These are phyloP conservation scores for Echinops telfairi DNA, from an alignment of 2,113 vertebrate genomes.

Conservation along the genomic window DNA sequence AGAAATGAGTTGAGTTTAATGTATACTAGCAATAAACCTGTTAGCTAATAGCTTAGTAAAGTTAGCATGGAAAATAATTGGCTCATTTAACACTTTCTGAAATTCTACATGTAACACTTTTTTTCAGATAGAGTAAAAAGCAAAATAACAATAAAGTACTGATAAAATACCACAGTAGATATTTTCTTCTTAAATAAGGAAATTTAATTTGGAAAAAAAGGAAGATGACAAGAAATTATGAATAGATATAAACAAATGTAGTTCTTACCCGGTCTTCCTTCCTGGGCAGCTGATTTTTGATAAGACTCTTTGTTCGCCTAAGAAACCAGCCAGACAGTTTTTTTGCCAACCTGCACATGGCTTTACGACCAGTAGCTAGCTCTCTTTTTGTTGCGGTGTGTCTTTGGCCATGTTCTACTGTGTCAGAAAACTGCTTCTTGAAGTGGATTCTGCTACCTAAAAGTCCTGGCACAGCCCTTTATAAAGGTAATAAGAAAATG, in stretches of 20 bases:
- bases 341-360: constrained; percentile 89
- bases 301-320: constrained; percentile 94
- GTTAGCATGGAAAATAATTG: not conserved
- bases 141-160: no score
- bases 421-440: constrained; percentile 93
- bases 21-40: not conserved
- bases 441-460: constrained; percentile 91
- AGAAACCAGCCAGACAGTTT: constrained; percentile 93
- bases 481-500: constrained; percentile 51
- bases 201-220: not conserved
- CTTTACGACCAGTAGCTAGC: constrained; percentile 93
- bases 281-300: constrained; percentile 93
- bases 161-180: not conserved
- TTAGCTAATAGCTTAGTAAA: not conserved
- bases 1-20: constrained; percentile 42
- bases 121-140: not conserved
- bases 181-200: constrained; percentile 19
- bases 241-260: not conserved
- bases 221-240: constrained; percentile 35
- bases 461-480: constrained; percentile 95
- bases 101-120: constrained; percentile 6
- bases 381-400: constrained; percentile 95
- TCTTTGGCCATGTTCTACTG: constrained; percentile 95
- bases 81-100: constrained; percentile 28
- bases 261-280: constrained; percentile 95